Evolutionary conservation across 2,797 vertebrate species (phyloP).

Genomic region (Neopelma chrysocephalum): DNA sequence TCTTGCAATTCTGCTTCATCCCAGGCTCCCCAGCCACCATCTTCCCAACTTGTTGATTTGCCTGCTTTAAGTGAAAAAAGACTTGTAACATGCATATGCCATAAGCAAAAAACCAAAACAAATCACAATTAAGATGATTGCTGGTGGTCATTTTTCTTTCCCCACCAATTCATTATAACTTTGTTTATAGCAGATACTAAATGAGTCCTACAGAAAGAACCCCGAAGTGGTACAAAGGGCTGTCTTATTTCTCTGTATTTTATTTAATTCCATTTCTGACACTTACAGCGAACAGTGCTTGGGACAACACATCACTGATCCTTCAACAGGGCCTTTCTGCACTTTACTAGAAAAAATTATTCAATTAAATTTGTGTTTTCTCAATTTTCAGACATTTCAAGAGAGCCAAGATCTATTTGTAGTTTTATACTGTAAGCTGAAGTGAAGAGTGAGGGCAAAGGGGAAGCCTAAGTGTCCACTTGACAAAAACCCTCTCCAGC

Average conservation of each 20-base stretch:
- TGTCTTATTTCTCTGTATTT: neutral
- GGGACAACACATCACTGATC: neutral
- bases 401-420: neutral
- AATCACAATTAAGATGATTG: neutral
- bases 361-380: neutral
- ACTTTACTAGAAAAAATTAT: neutral
- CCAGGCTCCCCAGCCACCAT: constrained; percentile 93
- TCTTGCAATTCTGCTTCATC: constrained; percentile 80
- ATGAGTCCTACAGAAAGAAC: neutral
- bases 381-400: neutral
- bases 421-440: neutral
- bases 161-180: neutral
- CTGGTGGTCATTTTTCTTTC: neutral
- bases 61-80: constrained; percentile 70
- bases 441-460: neutral
- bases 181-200: neutral
- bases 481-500: neutral
- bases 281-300: neutral
- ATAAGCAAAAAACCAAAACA: neutral
- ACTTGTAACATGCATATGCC: neutral
- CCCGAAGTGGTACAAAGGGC: neutral
- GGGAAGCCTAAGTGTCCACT: neutral
- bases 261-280: neutral
- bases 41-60: constrained; percentile 89
- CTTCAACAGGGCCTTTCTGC: neutral